Evolutionary conservation across 2,888 invertebrate species (phyloP).

Genomic region (Drosophila lacicola): DNA sequence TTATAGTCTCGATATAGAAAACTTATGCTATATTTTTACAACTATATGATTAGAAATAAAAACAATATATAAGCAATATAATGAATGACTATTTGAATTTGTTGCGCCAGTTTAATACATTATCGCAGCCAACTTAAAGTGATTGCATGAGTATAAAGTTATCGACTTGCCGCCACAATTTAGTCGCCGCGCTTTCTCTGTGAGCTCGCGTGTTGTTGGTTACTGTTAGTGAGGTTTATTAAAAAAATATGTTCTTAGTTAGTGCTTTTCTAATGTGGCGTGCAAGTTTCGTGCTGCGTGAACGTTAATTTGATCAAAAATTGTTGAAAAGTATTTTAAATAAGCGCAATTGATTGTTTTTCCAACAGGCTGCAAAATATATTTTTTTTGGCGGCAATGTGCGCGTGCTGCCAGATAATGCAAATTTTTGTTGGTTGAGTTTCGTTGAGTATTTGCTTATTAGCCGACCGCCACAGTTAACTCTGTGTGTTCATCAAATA

Average conservation of each 20-base stretch:
- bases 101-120: background rate
- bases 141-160: background rate
- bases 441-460: conserved; percentile 10
- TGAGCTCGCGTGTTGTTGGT: accelerated
- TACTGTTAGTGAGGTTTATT: background rate
- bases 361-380: background rate
- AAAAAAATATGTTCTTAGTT: background rate
- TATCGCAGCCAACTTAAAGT: conserved; percentile 8
- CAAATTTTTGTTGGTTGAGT: background rate
- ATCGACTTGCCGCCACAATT: conserved; percentile 32
- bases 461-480: conserved; percentile 27
- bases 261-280: background rate
- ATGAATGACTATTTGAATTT: background rate
- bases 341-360: background rate
- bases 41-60: conserved; percentile 18
- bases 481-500: background rate
- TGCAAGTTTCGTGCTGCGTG: too few relatives aligned
- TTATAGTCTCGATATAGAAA: conserved; percentile 27
- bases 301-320: too few relatives aligned
- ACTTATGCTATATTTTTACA: conserved; percentile 16
- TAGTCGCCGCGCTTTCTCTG: background rate
- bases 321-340: too few relatives aligned
- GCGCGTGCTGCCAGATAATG: background rate
- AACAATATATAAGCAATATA: conserved; percentile 8
- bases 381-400: background rate